Evolutionary conservation across 2,797 vertebrate genomes (phyloP).

Genomic region (Melanotaenia trifasciata): DNA sequence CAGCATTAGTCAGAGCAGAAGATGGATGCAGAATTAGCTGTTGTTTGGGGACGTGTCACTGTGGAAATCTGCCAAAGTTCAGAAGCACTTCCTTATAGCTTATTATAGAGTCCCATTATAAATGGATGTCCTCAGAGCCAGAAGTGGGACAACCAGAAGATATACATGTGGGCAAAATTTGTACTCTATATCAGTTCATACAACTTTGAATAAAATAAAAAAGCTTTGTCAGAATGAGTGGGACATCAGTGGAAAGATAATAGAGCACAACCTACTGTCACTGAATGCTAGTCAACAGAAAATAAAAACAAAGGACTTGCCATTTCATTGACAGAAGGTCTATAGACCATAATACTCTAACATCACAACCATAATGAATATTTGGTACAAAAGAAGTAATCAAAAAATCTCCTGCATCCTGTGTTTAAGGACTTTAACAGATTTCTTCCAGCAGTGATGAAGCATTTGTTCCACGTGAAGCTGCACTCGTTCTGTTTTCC

Average conservation of each 20-base stretch:
- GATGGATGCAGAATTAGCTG: no score
- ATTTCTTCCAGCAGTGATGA: slow-evolving; percentile 42
- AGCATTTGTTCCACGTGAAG: slow-evolving; percentile 46
- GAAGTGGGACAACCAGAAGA: no score
- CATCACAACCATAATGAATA: not conserved
- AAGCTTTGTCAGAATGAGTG: not conserved
- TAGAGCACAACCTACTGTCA: not conserved
- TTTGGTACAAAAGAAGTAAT: not conserved
- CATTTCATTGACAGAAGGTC: not conserved
- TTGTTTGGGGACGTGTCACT: no score
- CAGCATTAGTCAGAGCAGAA: not conserved
- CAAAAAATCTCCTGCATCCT: not conserved
- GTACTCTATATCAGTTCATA: not conserved
- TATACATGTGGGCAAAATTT: no score
- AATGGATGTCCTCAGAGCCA: not conserved
- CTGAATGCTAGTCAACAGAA: not conserved
- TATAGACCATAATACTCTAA: not conserved
- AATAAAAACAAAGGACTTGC: not conserved
- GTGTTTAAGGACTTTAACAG: slow-evolving; percentile 1
- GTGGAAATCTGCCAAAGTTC: no score
- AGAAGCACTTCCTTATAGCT: no score
- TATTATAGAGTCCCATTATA: not conserved
- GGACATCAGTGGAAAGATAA: no score
- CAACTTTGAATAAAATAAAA: not conserved
- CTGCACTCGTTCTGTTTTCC: slow-evolving; percentile 73